Evolutionary conservation across 1,140 invertebrate genomes (phyloP).

Genomic region (Drosophila tani): DNA sequence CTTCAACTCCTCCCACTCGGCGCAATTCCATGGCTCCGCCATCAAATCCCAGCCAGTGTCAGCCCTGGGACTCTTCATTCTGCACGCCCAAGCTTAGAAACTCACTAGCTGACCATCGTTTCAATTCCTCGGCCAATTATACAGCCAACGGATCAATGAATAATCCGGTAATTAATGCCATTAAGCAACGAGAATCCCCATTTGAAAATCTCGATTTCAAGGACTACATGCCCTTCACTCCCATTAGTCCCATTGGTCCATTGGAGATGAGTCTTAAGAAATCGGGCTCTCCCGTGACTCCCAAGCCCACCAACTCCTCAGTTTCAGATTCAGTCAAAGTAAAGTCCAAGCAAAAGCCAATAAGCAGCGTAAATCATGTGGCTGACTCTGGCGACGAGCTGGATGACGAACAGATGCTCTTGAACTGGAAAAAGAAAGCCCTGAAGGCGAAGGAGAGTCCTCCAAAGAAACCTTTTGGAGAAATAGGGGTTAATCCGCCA

Average conservation of each 20-base stretch:
- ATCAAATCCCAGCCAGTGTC: background rate
- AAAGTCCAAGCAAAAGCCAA: background rate
- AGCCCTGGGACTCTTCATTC: background rate
- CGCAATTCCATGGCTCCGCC: background rate
- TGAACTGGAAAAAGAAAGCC: background rate
- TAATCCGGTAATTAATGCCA: background rate
- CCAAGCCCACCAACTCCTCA: background rate
- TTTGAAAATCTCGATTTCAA: background rate
- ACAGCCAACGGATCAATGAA: no score
- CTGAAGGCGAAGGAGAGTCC: no score
- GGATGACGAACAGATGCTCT: slow-evolving; percentile 2
- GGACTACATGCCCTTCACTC: background rate
- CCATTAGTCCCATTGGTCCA: no score
- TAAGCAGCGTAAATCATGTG: background rate
- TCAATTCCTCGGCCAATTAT: no score
- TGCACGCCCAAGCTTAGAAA: no score
- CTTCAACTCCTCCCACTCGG: background rate
- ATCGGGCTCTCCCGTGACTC: no score
- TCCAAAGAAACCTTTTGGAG: background rate
- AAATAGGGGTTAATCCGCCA: background rate
- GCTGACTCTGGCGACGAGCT: slow-evolving; percentile 1
- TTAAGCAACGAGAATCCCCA: background rate
- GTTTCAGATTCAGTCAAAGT: no score
- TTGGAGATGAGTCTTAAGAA: no score
- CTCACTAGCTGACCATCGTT: background rate